phyloP scores from a whole-genome alignment of 2,888 invertebrate species.

The Scrobipalpa costella region DNA sequence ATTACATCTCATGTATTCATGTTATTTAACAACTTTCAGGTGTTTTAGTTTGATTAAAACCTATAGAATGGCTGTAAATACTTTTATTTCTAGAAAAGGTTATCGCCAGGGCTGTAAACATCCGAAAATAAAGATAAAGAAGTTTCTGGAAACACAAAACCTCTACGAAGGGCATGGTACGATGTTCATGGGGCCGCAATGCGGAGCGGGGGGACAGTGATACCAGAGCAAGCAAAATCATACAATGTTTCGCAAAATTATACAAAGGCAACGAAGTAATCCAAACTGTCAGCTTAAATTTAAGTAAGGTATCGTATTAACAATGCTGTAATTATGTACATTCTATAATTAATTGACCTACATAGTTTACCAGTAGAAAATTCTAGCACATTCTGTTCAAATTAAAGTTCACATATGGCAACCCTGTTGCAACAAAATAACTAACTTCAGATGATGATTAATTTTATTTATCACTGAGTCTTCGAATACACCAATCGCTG shows the following conservation, averaged over 20 bases:
- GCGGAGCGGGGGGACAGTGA: constrained; percentile 44
- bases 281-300: background rate
- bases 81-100: background rate
- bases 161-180: constrained; percentile 56
- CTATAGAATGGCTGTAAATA: background rate
- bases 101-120: background rate
- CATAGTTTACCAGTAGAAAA: background rate
- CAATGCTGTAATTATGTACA: background rate
- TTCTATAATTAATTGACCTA: background rate
- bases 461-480: constrained; percentile 44
- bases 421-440: constrained; percentile 41
- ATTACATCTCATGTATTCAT: constrained; percentile 35
- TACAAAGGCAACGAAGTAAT: constrained; percentile 18
- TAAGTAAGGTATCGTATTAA: background rate
- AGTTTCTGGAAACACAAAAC: constrained; percentile 73
- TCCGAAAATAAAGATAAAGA: constrained; percentile 34
- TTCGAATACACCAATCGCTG: constrained; percentile 49
- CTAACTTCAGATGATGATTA: constrained; percentile 57
- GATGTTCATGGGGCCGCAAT: constrained; percentile 45
- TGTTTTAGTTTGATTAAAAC: background rate
- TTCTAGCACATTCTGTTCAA: background rate
- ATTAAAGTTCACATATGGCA: constrained; percentile 34
- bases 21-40: constrained; percentile 6
- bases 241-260: constrained; percentile 33
- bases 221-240: constrained; percentile 49